These are phyloP conservation scores for Aythya baeri DNA, from an alignment of 2,113 vertebrate species.

Conservation along the genomic window DNA sequence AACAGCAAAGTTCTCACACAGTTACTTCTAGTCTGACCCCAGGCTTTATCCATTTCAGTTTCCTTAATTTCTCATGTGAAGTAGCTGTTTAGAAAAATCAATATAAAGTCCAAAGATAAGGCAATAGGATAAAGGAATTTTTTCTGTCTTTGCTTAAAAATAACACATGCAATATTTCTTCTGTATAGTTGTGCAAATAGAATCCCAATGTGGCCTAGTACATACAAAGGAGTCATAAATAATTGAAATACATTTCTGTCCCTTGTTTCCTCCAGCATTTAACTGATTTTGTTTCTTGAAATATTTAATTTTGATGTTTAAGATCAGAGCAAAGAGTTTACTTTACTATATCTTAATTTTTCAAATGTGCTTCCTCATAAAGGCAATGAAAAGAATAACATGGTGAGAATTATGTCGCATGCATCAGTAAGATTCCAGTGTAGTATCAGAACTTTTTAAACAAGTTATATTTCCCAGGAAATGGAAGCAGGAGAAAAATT, in stretches of 20 bases:
- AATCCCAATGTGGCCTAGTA: neutral
- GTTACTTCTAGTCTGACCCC: neutral
- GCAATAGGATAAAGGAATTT: neutral
- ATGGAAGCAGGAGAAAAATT: neutral
- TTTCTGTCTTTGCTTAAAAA: neutral
- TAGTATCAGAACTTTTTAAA: neutral
- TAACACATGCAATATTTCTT: neutral
- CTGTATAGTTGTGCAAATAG: neutral
- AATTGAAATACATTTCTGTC: neutral
- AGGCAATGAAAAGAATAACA: neutral
- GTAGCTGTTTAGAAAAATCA: neutral
- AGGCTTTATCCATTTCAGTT: neutral
- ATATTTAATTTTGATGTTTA: neutral
- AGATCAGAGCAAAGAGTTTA: neutral
- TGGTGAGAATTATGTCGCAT: neutral
- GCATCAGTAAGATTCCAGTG: neutral
- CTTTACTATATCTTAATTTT: neutral
- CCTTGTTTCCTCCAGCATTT: rapidly evolving
- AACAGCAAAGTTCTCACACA: neutral
- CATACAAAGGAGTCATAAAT: neutral
- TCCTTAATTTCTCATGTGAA: neutral
- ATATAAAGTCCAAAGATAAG: neutral
- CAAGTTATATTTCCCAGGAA: neutral
- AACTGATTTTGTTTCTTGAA: neutral
- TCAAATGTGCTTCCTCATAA: neutral